phyloP scores from a whole-genome alignment of 1,140 invertebrate genomes.

The Hylaeus anthracinus region DNA sequence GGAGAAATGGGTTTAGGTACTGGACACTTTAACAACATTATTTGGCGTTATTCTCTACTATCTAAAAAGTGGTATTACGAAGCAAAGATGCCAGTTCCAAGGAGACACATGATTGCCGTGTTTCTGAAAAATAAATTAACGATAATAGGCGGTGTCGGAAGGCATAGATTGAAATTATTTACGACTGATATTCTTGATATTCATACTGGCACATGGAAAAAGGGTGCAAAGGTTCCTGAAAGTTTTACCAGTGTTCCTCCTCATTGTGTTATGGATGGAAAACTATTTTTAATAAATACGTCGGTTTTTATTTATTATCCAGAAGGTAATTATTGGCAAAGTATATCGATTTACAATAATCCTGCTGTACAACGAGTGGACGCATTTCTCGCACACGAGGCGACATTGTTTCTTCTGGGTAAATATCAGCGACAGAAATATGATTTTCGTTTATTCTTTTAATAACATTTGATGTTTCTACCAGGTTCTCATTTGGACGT shows the following conservation, averaged over 20 bases:
- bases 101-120: conserved; percentile 67
- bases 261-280: conserved; percentile 48
- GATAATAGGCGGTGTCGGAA: conserved; percentile 66
- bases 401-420: conserved; percentile 12
- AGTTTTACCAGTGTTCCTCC: conserved; percentile 55
- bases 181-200: conserved; percentile 63
- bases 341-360: neutral
- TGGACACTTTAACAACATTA: conserved; percentile 56
- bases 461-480: neutral
- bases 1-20: conserved; percentile 62
- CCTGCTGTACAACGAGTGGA: too few species aligned
- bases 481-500: neutral
- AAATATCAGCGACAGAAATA: neutral
- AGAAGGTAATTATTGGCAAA: conserved; percentile 1
- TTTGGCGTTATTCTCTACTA: conserved; percentile 67
- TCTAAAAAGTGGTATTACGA: conserved; percentile 66
- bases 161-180: conserved; percentile 55
- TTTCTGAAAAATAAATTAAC: conserved; percentile 63
- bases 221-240: conserved; percentile 27
- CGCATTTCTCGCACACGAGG: neutral
- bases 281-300: conserved; percentile 49
- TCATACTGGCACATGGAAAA: conserved; percentile 61
- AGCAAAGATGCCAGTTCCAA: conserved; percentile 47
- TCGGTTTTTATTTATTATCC: neutral
- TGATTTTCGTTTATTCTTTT: neutral